phyloP scores from a whole-genome alignment of 2,888 invertebrate species.

The Tinea trinotella region DNA sequence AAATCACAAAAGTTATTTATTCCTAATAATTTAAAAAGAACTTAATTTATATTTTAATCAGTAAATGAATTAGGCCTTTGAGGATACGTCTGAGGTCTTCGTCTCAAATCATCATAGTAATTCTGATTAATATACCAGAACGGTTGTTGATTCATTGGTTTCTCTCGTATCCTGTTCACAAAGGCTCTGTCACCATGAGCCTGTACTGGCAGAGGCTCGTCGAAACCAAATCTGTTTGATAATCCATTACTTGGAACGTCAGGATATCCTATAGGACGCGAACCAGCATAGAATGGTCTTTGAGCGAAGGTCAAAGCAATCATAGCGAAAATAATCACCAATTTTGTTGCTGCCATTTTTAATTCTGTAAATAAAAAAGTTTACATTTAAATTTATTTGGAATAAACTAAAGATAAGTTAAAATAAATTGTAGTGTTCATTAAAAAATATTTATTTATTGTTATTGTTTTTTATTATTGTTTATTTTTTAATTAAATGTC shows the following conservation, averaged over 20 bases:
- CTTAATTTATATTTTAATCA: constrained; percentile 6
- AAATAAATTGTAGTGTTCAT: too few relatives aligned
- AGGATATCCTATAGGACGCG: constrained; percentile 61
- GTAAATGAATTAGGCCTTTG: constrained; percentile 20
- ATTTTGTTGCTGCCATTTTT: background rate
- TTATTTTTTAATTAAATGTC: too few relatives aligned
- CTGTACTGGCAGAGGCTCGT: constrained; percentile 66
- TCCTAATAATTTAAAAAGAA: too few relatives aligned
- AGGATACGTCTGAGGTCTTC: constrained; percentile 22
- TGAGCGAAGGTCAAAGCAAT: constrained; percentile 36
- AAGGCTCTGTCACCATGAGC: constrained; percentile 70
- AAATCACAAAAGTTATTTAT: too few relatives aligned
- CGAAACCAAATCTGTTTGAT: constrained; percentile 67
- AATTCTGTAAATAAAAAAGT: background rate
- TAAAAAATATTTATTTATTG: too few relatives aligned
- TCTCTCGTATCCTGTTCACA: constrained; percentile 60
- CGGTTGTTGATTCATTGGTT: constrained; percentile 73
- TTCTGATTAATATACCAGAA: constrained; percentile 75
- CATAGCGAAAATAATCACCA: background rate
- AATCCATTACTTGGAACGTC: constrained; percentile 31
- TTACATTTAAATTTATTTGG: background rate
- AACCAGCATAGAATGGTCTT: constrained; percentile 72
- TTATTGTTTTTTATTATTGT: too few relatives aligned
- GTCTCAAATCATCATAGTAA: constrained; percentile 64
- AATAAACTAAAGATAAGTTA: too few relatives aligned